A percentile compares a stretch with the other conserved stretches of the same genome.
phyloP scores from a whole-genome alignment of 2,113 vertebrate species.

The Apaloderma vittatum region DNA sequence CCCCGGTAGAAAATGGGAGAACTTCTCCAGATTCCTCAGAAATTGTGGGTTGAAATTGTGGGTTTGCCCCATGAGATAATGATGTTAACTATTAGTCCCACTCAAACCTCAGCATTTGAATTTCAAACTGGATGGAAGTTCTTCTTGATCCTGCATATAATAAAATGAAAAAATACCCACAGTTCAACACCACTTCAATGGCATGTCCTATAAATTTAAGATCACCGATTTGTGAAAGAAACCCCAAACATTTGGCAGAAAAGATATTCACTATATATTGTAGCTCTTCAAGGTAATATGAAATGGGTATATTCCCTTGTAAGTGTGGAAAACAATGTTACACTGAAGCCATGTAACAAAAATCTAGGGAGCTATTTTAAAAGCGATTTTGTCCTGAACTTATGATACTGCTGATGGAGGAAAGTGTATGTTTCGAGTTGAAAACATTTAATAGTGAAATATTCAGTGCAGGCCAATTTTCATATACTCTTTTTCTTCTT shows the following conservation, averaged over 20 bases:
- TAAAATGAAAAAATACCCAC: neutral
- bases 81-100: neutral
- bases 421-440: neutral
- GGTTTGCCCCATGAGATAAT: neutral
- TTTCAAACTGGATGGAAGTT: neutral
- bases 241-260: neutral
- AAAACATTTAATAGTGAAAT: neutral
- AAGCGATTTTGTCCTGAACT: neutral
- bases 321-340: neutral
- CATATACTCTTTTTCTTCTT: neutral
- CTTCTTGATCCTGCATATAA: neutral
- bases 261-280: neutral
- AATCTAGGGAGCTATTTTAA: neutral
- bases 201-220: neutral
- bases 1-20: neutral
- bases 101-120: neutral
- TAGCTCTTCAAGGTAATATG: neutral
- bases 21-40: neutral
- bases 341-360: neutral
- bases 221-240: neutral
- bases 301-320: neutral
- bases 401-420: neutral
- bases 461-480: neutral
- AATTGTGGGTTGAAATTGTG: accelerated
- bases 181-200: neutral